Base-by-base conservation (phyloP, 2,797 vertebrate genomes). In the Leptatherina wallacei region DNA sequence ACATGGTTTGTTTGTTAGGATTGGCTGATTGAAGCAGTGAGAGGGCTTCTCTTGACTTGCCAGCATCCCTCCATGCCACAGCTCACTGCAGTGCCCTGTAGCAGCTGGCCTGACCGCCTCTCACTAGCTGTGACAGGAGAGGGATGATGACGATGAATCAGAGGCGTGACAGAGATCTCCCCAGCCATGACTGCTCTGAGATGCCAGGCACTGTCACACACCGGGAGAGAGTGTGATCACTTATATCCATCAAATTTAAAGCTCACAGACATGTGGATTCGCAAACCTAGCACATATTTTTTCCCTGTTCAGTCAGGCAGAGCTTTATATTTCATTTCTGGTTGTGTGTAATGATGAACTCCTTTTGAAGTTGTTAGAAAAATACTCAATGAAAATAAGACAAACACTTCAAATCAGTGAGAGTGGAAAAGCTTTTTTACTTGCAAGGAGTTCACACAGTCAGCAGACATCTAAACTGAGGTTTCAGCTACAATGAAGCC, bases 131-230 rank as follows among this genome's bases (percentile, higher is more conserved):
- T 85, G 81, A 82, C 84, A 77, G 85, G 66, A 77, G 68, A 69
- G 40, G 72, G 78, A 83, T 75, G 85, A 86, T 63, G 81, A 81
- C n/a, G 61, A 84, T 91, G 89, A 93, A 88, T 92, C 90, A 88
- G 85, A 74, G 71, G n/a, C 66, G 81, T 89, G 87, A 90, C 83
- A 67, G 87, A 89, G 80, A 84, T 87, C 81, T 84, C 52, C 71
- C 73, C 59, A 38, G 65, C 65, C 24, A 69, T 61, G 71, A 88
- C 54, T 81, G 64, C 73, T 62, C 33, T 71, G 81, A 85, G 82
- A 71, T 24, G 73, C 71, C 14, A 47, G 75, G 61, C 65, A 40
- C 62, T 78, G 77, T 90, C 84, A 87, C 59, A 29, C 67, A 80
- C 76, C 6, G 47, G 68, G 52, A 65, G 57, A 65, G 64, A 6